phyloP scores from a whole-genome alignment of 1,140 invertebrate species.

The Papilio polytes region DNA sequence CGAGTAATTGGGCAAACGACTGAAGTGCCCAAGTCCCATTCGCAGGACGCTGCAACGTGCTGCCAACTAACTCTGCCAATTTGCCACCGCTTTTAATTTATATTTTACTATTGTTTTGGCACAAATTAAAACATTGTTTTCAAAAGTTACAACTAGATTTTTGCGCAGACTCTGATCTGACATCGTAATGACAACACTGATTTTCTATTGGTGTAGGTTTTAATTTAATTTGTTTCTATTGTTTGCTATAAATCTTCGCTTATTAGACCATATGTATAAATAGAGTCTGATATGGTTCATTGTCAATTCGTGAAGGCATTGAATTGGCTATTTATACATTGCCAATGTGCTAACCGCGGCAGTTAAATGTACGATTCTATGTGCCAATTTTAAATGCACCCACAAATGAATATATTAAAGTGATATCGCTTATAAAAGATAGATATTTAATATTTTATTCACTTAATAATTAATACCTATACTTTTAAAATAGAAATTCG shows the following conservation, averaged over 20 bases:
- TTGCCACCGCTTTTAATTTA: slow-evolving; percentile 19
- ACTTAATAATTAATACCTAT: too few species aligned
- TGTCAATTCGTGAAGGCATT: background rate
- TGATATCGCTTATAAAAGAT: background rate
- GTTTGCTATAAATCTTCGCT: too few species aligned
- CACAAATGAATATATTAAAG: background rate
- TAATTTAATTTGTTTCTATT: too few species aligned
- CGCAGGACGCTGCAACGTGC: slow-evolving; percentile 17
- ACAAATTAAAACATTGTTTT: background rate
- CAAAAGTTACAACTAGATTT: background rate
- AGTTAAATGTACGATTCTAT: background rate
- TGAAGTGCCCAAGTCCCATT: slow-evolving; percentile 1
- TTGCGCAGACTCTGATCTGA: background rate
- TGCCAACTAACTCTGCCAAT: slow-evolving; percentile 33
- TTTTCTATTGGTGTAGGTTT: background rate
- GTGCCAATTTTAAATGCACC: slow-evolving; percentile 8
- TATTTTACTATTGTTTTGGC: slow-evolving; percentile 4
- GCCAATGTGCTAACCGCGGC: background rate
- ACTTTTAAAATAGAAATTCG: too few species aligned
- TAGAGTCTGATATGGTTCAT: background rate
- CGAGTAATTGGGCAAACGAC: slow-evolving; percentile 15
- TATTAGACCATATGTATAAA: background rate
- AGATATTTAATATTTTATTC: background rate
- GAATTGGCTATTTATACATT: slow-evolving; percentile 9
- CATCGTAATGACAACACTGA: background rate